Percentiles rank a stretch among this genome's conserved stretches.
Evolutionary conservation across 2,113 vertebrate genomes (phyloP).

Genomic region (Anolis sagrei): DNA sequence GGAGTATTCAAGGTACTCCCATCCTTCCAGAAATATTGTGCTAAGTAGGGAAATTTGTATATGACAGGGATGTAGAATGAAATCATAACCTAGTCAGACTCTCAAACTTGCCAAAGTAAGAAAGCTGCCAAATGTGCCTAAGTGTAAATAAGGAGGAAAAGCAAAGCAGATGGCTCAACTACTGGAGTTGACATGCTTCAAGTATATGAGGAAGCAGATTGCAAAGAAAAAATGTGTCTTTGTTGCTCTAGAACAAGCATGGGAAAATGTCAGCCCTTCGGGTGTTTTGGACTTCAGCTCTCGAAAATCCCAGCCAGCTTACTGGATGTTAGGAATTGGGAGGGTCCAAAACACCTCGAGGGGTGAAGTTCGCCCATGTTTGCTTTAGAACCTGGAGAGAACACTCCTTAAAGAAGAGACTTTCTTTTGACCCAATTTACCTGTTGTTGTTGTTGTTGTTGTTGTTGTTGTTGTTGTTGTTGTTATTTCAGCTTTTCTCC

Average conservation of each 20-base stretch:
- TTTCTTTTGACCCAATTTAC: no score
- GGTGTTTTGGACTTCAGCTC: no score
- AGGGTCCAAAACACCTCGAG: no score
- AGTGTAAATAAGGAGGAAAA: background rate
- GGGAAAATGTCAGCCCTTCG: no score
- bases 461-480: no score
- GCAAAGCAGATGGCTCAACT: background rate
- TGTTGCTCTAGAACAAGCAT: background rate
- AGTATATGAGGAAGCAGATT: background rate
- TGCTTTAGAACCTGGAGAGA: background rate
- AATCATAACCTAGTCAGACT: background rate
- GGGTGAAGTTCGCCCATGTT: no score
- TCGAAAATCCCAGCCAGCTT: no score
- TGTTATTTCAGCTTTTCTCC: no score
- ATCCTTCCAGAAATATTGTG: background rate
- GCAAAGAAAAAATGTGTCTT: background rate
- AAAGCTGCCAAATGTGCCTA: background rate
- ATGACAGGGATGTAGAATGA: background rate
- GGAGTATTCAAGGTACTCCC: background rate
- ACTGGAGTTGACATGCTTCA: background rate
- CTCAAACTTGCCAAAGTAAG: background rate
- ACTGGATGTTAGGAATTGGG: no score
- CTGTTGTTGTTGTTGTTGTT: no score
- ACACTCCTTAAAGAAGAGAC: background rate
- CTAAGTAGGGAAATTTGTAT: background rate